Evolutionary conservation across 1,140 invertebrate species (phyloP), one percentile per base, ranked within the genome.

Genomic region (Reticulitermes speratus): DNA sequence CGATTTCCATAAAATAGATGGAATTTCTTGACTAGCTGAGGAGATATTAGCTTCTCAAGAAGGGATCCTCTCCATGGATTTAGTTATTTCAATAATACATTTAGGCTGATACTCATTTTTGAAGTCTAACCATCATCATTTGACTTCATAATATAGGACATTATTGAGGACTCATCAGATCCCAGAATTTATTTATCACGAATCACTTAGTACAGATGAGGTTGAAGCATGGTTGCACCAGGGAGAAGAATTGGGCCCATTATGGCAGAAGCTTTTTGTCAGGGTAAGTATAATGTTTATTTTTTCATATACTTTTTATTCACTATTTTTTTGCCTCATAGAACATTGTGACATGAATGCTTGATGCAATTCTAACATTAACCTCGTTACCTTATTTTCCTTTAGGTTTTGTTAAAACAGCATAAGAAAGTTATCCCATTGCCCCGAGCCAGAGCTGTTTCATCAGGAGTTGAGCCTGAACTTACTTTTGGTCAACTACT

Each of bases 401-500:
- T 91, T 65, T 89, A 95, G 94, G 92, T 95, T 84, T 92, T 94
- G 87, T 91, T 91, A 88, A 96, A 96, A 89, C 92, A 93, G 88
- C 91, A 93, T 85, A 93, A 91, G 85, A 94, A 94, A 92, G 95
- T 95, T 23, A 93, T 96, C 88, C 95, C 95, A 85, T 90, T 96
- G 82, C 95, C 95, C 45, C 91, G 94, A 88, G 91, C 91, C 87
- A 89, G 89, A 87, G 91, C 90, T 52, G 69, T 48, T 32, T 38
- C 45, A 38, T 59, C 48, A 84, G 93, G 91, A 89, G 89, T 91
- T 75, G 94, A 95, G 86, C 89, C 92, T 25, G 93, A 95, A 23
- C 91, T 97, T 30, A 94, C 95, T 38, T 96, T 95, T 89, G 93
- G 95, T 16, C 95, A 97, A 91, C 92, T 96, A 69, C 91, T 97